Base-by-base conservation (phyloP, 2,797 vertebrate species). In the Ficedula albicollis region DNA sequence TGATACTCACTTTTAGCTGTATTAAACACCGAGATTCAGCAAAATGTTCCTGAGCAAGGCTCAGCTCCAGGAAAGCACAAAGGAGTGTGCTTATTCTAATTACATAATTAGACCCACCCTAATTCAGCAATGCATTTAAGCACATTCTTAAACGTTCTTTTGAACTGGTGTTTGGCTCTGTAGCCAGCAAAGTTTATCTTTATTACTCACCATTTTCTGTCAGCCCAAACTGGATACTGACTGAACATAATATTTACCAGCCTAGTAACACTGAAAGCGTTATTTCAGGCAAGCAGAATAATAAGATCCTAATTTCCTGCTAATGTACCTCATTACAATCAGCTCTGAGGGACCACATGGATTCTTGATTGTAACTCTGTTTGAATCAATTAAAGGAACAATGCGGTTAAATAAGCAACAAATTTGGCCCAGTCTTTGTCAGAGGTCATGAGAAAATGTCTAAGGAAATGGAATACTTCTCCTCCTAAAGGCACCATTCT, bases 401-500 rank as follows among this genome's bases (percentile, higher is more conserved):
- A 84, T 63, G 41, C 0, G 0, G 69, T 90, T 95, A 91, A 91
- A 86, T 56, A 95, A 86, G 73, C 87, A 79, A 86, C 26, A 19
- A 73, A 84, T 93, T 81, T 39, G 44, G 72, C 87, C 26, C 52
- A 46, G 36, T 44, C 39, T 87, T 38, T 48, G 29, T 75, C 23
- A 77, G 51, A 93, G 82, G 89, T 92, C 91, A 88, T 86, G 82
- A 94, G 89, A 96, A 96, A 96, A 94, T 69, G n/a, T 64, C 78
- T 73, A 85, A 91, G 89, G 78, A 95, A 95, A 87, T n/a, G 12
- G 84, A 96, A 29, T 75, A 94, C 58, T 89, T 92, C 84, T 93
- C 72, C 64, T 93, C 76, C 84, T 91, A 91, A 89, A 86, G 69
- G 55, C 66, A 91, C 76, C 17, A 52, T 73, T 93, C 46, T 79